phyloP scores from a whole-genome alignment of 2,888 invertebrate genomes.

The Megaustenia siamemsis region DNA sequence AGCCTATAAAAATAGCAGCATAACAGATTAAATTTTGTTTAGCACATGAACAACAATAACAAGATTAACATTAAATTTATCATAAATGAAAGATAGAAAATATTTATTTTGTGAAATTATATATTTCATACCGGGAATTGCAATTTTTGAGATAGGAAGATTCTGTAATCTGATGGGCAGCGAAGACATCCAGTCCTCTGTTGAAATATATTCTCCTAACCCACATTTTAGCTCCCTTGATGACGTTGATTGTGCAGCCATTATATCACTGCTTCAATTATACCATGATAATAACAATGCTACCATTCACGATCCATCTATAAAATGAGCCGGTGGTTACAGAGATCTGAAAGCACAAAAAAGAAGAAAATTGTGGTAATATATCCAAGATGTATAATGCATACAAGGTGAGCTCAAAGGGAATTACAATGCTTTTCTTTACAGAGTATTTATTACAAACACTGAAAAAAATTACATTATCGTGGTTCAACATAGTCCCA shows the following conservation, averaged over 20 bases:
- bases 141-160: slow-evolving; percentile 16
- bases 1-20: background rate
- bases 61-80: background rate
- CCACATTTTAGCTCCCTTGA: too few species aligned
- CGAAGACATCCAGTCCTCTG: slow-evolving; percentile 36
- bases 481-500: too few species aligned
- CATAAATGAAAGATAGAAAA: background rate
- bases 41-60: background rate
- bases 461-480: too few species aligned
- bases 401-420: too few species aligned
- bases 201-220: background rate
- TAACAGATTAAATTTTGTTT: background rate
- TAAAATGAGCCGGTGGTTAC: too few species aligned
- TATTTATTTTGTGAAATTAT: background rate
- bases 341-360: too few species aligned
- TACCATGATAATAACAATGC: too few species aligned
- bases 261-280: background rate
- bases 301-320: too few species aligned
- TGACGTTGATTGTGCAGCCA: background rate
- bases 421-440: too few species aligned
- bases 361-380: too few species aligned
- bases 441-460: too few species aligned
- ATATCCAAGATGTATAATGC: too few species aligned
- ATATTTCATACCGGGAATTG: slow-evolving; percentile 32
- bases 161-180: slow-evolving; percentile 12